phyloP scores from a whole-genome alignment of 2,113 vertebrate species.

The Silurus meridionalis region DNA sequence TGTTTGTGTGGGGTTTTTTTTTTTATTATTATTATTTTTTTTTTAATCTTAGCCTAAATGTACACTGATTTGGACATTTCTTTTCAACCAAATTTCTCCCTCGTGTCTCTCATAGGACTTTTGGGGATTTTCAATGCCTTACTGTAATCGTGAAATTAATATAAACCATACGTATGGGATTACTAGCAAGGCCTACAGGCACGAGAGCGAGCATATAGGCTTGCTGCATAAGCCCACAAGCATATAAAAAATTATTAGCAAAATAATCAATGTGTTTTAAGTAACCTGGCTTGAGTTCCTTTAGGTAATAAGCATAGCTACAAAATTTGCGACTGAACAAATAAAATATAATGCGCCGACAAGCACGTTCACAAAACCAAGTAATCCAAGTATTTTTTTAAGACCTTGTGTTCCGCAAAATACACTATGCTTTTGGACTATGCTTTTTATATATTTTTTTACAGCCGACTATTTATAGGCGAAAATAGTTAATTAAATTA shows the following conservation, averaged over 20 bases:
- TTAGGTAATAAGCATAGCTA: not conserved
- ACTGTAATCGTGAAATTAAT: conserved; percentile 32
- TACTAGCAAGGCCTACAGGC: conserved; percentile 19
- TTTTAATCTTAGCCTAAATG: not conserved
- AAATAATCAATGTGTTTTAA: conserved; percentile 33
- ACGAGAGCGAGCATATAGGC: conserved; percentile 12
- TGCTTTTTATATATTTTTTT: not conserved
- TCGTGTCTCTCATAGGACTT: not conserved
- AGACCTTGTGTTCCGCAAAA: not conserved
- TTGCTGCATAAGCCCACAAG: conserved; percentile 20
- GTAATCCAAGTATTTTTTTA: not conserved
- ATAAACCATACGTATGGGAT: conserved; percentile 28
- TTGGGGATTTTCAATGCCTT: conserved; percentile 21
- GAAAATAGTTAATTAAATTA: not conserved
- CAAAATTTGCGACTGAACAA: not conserved
- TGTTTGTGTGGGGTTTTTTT: no score
- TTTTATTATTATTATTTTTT: no score
- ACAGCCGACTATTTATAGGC: not conserved
- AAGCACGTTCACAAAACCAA: not conserved
- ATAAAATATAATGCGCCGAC: not conserved
- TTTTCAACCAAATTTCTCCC: not conserved
- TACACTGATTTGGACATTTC: not conserved
- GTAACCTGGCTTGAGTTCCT: not conserved
- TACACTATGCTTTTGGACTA: not conserved
- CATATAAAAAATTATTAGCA: conserved; percentile 28